These are phyloP conservation scores for Rhamnusium bicolor DNA, from an alignment of 2,888 invertebrate genomes.

Conservation along the genomic window DNA sequence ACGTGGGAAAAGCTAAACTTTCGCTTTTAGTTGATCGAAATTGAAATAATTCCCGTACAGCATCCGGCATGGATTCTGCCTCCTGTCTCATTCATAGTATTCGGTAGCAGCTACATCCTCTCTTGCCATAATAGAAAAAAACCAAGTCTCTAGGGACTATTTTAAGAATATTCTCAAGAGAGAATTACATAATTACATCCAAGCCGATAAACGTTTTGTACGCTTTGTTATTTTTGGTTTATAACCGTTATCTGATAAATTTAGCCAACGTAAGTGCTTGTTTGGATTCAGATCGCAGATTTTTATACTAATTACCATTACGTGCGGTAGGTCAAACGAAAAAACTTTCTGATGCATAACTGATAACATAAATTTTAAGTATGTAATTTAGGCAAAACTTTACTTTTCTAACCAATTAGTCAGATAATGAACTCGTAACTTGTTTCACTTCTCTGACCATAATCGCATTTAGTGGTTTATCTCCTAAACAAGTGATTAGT, in stretches of 20 bases:
- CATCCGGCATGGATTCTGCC: constrained; percentile 19
- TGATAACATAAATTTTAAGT: constrained; percentile 7
- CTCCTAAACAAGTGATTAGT: not conserved
- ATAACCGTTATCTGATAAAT: not conserved
- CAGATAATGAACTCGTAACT: not conserved
- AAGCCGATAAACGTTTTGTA: not conserved
- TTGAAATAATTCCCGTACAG: constrained; percentile 12
- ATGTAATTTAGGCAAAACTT: constrained; percentile 9
- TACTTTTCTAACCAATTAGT: not conserved
- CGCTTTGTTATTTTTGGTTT: not conserved
- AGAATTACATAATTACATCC: constrained; percentile 19
- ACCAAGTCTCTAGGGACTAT: not conserved
- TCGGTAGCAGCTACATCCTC: constrained; percentile 16
- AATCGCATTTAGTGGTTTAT: not conserved
- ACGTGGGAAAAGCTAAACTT: constrained; percentile 22
- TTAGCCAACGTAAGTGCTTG: not conserved
- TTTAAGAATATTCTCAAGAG: constrained; percentile 12
- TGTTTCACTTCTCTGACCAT: not conserved
- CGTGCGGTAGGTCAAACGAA: not conserved
- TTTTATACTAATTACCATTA: not conserved
- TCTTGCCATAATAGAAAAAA: constrained; percentile 10
- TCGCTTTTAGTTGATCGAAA: constrained; percentile 11
- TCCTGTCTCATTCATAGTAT: constrained; percentile 11
- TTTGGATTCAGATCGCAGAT: not conserved
- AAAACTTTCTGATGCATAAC: constrained; percentile 1